phyloP scores from a whole-genome alignment of 2,113 vertebrate species.

The Pachypanchax playfairii region DNA sequence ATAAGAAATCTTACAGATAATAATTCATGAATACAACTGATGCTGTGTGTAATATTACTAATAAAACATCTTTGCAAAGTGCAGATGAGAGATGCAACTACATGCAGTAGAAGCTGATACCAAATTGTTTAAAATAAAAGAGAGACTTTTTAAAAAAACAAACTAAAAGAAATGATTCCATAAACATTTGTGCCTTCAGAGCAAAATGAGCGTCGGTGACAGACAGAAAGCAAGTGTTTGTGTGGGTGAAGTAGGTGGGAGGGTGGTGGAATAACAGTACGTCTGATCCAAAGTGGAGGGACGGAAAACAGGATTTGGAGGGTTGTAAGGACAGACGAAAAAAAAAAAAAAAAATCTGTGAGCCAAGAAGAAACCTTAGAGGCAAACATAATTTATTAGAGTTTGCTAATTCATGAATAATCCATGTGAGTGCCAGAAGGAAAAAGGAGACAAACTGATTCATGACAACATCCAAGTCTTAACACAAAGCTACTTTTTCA shows the following conservation, averaged over 20 bases:
- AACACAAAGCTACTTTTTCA: conserved; percentile 15
- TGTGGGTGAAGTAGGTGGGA: conserved; percentile 75
- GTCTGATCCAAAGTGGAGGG: conserved; percentile 52
- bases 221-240: conserved; percentile 59
- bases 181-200: conserved; percentile 53
- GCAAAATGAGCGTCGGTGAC: conserved; percentile 49
- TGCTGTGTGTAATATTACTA: neutral
- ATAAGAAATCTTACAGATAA: too few species aligned
- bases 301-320: conserved; percentile 24
- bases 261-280: conserved; percentile 68
- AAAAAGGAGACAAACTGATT: conserved; percentile 30
- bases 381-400: conserved; percentile 15
- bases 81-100: conserved; percentile 17
- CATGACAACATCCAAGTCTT: conserved; percentile 7
- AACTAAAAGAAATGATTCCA: conserved; percentile 59
- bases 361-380: conserved; percentile 27
- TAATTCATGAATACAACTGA: too few species aligned
- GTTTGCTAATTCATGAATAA: conserved; percentile 35
- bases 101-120: neutral
- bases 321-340: conserved; percentile 32
- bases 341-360: conserved; percentile 33
- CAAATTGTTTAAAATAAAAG: neutral
- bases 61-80: conserved; percentile 31
- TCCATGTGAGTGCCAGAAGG: conserved; percentile 10
- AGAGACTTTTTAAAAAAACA: conserved; percentile 37